Percentiles rank a stretch among this genome's conserved stretches.
Conservation (phyloP, 2,888 invertebrate genomes). For the Creontiades dilutus region DNA sequence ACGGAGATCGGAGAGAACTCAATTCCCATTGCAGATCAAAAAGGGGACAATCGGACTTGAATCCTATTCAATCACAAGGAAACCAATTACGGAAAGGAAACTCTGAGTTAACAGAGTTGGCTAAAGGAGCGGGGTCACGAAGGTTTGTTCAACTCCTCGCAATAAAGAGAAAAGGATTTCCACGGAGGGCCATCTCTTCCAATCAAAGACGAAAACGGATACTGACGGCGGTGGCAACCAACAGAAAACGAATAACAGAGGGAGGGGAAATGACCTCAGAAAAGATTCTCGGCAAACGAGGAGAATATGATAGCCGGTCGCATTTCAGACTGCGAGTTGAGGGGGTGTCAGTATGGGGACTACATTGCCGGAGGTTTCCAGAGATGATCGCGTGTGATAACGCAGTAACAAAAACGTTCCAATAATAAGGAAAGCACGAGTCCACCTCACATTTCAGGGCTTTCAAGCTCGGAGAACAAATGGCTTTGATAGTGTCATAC, state of each 20-base stretch:
- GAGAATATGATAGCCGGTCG: too few relatives aligned
- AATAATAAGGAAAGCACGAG: not conserved
- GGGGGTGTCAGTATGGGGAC: too few relatives aligned
- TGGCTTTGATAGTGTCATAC: too few relatives aligned
- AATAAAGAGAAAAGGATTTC: conserved; percentile 6
- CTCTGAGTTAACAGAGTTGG: not conserved
- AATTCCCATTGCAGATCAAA: too few relatives aligned
- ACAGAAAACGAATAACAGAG: not conserved
- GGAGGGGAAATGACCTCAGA: conserved; percentile 1
- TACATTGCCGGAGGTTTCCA: not conserved
- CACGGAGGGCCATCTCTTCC: not conserved
- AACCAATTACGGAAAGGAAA: not conserved
- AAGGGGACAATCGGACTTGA: not conserved
- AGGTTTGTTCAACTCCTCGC: not conserved
- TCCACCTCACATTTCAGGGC: not conserved
- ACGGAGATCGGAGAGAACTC: too few relatives aligned
- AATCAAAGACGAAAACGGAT: not conserved
- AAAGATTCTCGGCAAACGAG: not conserved
- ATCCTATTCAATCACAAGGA: not conserved
- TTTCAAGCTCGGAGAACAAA: too few relatives aligned
- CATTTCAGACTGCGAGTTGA: too few relatives aligned
- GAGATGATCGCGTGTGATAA: not conserved
- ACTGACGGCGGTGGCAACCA: not conserved
- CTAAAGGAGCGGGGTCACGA: not conserved
- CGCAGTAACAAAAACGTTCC: not conserved